Conservation (phyloP, 2,113 vertebrate species). For the Ophiodon elongatus region DNA sequence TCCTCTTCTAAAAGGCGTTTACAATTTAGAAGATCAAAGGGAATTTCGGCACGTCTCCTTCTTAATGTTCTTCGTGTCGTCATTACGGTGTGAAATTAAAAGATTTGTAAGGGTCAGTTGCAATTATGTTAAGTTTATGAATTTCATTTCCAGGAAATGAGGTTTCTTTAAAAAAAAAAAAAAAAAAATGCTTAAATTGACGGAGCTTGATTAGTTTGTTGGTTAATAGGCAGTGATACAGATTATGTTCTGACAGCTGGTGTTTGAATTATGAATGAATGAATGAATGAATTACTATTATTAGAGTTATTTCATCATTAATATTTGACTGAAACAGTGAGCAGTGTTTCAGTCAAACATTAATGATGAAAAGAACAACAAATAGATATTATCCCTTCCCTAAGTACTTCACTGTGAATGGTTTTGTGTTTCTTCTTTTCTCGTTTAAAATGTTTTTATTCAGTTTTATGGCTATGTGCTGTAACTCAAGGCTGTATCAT, state of each 20-base stretch:
- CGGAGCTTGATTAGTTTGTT: conserved; percentile 62
- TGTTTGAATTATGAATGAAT: background rate
- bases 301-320: background rate
- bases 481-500: background rate
- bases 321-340: background rate
- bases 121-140: conserved; percentile 76
- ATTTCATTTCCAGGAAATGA: conserved; percentile 71
- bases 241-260: conserved; percentile 41
- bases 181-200: conserved; percentile 45
- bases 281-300: background rate
- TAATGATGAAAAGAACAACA: background rate
- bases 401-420: background rate
- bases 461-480: background rate
- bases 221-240: conserved; percentile 50
- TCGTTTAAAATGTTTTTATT: background rate
- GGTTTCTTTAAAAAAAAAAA: conserved; percentile 58
- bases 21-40: conserved; percentile 71
- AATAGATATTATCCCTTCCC: background rate
- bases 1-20: conserved; percentile 53
- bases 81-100: conserved; percentile 79
- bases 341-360: background rate
- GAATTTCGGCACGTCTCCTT: conserved; percentile 52
- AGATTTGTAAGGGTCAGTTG: conserved; percentile 69
- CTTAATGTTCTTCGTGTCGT: conserved; percentile 71
- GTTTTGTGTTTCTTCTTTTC: background rate